Percentiles rank a stretch among this genome's conserved stretches.
phyloP scores from a whole-genome alignment of 2,888 invertebrate genomes.

The Horisme vitalbata region DNA sequence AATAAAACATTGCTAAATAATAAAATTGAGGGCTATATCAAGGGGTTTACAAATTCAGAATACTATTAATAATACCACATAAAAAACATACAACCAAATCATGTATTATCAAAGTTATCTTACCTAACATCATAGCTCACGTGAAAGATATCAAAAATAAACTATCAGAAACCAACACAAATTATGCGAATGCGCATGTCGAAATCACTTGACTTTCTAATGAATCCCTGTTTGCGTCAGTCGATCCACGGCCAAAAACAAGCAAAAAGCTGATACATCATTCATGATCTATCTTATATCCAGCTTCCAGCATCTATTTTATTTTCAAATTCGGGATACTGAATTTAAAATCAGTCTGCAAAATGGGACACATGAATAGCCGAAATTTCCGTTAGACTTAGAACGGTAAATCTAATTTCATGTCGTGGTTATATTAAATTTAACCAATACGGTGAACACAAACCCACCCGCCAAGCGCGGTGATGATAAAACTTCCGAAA shows the following conservation, averaged over 20 bases:
- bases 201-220: conserved; percentile 16
- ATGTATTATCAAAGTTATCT: background rate
- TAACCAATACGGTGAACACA: too few species aligned
- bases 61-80: too few species aligned
- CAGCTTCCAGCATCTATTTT: conserved; percentile 3
- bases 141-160: background rate
- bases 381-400: too few species aligned
- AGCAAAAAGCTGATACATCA: conserved; percentile 1
- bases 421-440: too few species aligned
- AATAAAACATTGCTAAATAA: too few species aligned
- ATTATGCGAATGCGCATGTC: conserved; percentile 24
- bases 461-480: too few species aligned
- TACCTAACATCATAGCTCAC: background rate
- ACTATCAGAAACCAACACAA: background rate
- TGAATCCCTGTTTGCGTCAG: conserved; percentile 25
- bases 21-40: too few species aligned
- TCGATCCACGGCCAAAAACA: conserved; percentile 19
- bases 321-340: conserved; percentile 5
- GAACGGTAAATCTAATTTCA: background rate
- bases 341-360: conserved; percentile 1
- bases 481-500: too few species aligned
- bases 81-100: background rate
- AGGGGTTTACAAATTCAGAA: too few species aligned
- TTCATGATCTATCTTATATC: conserved; percentile 7
- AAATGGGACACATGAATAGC: conserved; percentile 12